Conservation (phyloP, 2,888 invertebrate genomes). For the Epinotia demarniana region DNA sequence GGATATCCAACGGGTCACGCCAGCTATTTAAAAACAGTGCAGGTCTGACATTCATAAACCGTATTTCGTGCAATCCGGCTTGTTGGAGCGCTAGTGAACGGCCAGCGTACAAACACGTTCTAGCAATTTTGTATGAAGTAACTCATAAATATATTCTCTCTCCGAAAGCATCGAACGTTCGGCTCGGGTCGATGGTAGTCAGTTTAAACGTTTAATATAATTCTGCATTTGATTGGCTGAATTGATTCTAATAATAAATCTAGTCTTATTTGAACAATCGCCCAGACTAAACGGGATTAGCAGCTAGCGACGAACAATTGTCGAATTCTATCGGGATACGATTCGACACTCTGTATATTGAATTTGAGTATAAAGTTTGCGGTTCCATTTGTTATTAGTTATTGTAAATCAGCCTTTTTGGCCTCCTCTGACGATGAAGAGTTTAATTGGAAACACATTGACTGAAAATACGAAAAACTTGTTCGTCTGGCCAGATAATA, state of each 20-base stretch:
- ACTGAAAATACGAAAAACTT: no score
- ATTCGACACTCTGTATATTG: background rate
- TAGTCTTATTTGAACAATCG: slow-evolving; percentile 2
- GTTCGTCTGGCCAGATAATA: no score
- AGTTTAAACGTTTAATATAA: background rate
- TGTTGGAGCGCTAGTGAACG: no score
- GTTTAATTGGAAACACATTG: no score
- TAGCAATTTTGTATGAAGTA: background rate
- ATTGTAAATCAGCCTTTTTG: no score
- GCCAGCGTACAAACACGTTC: background rate
- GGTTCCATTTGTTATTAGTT: no score
- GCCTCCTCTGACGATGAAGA: no score
- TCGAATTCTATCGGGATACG: background rate
- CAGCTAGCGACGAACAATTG: background rate
- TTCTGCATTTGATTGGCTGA: background rate
- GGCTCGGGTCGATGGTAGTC: background rate
- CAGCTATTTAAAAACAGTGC: no score
- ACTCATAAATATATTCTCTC: background rate
- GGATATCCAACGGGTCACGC: no score
- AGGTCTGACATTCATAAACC: no score
- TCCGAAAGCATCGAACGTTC: background rate
- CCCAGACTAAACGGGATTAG: slow-evolving; percentile 2
- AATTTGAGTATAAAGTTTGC: no score
- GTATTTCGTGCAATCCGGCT: no score
- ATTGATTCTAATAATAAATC: slow-evolving; percentile 2